These are phyloP conservation scores for Hippolais icterina DNA, from an alignment of 2,113 vertebrate genomes.

Conservation along the genomic window DNA sequence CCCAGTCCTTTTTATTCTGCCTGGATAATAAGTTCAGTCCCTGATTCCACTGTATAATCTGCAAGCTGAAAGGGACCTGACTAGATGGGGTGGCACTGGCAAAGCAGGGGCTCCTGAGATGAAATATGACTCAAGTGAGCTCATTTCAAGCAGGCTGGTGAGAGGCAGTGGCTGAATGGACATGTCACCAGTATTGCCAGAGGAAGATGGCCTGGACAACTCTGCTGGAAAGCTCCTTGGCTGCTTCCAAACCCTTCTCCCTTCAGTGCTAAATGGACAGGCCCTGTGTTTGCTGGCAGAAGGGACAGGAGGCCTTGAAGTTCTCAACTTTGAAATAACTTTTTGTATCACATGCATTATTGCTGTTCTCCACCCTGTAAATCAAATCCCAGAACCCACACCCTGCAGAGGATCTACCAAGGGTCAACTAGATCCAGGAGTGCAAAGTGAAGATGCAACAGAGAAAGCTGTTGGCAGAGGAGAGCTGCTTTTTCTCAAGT, in stretches of 20 bases:
- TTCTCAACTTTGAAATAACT: background rate
- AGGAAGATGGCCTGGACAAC: background rate
- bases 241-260: background rate
- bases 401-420: background rate
- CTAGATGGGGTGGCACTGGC: background rate
- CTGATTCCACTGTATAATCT: background rate
- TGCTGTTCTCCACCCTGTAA: background rate
- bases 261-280: background rate
- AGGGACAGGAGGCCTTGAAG: background rate
- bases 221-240: background rate
- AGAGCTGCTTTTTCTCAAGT: background rate
- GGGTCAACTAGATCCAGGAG: background rate
- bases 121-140: background rate
- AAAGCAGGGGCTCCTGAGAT: background rate
- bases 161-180: background rate
- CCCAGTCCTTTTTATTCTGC: background rate
- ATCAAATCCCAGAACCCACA: background rate
- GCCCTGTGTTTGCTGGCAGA: background rate
- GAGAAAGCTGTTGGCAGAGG: background rate
- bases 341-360: background rate
- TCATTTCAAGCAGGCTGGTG: background rate
- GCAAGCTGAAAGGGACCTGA: background rate
- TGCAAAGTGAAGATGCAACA: background rate
- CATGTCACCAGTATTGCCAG: background rate
- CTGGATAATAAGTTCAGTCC: background rate